Conservation (phyloP, 2,888 invertebrate species). For the Cerastoderma edule region DNA sequence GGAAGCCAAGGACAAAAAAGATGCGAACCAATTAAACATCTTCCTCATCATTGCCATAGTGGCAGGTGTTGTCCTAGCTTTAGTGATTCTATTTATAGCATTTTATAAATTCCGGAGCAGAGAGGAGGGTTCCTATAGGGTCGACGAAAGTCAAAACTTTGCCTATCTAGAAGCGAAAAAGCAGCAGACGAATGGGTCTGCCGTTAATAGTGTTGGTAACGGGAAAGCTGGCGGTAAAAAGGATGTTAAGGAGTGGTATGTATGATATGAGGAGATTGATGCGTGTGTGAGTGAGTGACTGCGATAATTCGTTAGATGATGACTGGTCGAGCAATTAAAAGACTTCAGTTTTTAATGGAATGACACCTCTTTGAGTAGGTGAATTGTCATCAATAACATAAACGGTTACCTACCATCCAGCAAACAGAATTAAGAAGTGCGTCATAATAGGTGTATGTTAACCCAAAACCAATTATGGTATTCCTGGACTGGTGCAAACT, state of each 20-base stretch:
- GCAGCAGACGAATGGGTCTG: constrained; percentile 76
- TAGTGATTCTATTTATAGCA: constrained; percentile 93
- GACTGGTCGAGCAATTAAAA: too few relatives aligned
- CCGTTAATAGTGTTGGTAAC: constrained; percentile 65
- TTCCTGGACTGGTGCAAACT: too few relatives aligned
- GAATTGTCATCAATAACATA: too few relatives aligned
- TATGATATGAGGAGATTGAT: constrained; percentile 68
- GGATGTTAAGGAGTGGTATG: constrained; percentile 82
- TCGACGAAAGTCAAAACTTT: constrained; percentile 92
- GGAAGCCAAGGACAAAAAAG: constrained; percentile 32
- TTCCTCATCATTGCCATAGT: constrained; percentile 93
- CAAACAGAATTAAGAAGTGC: too few relatives aligned
- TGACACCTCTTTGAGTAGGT: too few relatives aligned
- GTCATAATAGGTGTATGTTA: too few relatives aligned
- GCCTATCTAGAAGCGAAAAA: constrained; percentile 78
- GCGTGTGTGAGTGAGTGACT: constrained; percentile 38
- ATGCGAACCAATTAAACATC: constrained; percentile 66
- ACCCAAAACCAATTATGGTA: too few relatives aligned
- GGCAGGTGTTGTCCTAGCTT: constrained; percentile 92
- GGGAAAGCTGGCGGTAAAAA: constrained; percentile 76
- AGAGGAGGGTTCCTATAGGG: constrained; percentile 95
- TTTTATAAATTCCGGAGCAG: constrained; percentile 85
- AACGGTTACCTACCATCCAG: too few relatives aligned
- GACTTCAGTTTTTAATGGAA: too few relatives aligned
- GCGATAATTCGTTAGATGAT: too few relatives aligned